Evolutionary conservation across 2,113 vertebrate genomes (phyloP).

Genomic region (Pachycephala philippinensis): DNA sequence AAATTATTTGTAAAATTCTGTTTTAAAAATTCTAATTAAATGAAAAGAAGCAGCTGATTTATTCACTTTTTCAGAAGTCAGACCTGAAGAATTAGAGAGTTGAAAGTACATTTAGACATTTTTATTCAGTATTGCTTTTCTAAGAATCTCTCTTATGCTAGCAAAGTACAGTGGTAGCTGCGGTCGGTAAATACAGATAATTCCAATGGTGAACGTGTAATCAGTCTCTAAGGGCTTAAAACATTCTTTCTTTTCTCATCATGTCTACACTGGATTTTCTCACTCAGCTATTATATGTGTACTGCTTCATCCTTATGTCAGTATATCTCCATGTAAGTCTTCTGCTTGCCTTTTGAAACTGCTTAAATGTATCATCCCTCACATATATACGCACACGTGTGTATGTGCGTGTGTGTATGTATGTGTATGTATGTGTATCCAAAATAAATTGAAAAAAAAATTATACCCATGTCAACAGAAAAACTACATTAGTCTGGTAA

Average conservation of each 20-base stretch:
- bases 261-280: neutral
- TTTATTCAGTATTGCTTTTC: neutral
- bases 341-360: slow-evolving; percentile 30
- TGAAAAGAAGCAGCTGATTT: neutral
- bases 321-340: slow-evolving; percentile 18
- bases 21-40: neutral
- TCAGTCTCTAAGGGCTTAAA: slow-evolving; percentile 1
- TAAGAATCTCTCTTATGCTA: neutral
- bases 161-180: neutral
- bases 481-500: neutral
- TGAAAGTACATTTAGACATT: neutral
- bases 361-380: neutral
- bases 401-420: neutral
- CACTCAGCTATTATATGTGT: slow-evolving; percentile 22
- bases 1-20: neutral
- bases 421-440: too few species aligned
- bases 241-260: neutral
- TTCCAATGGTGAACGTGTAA: neutral
- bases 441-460: neutral
- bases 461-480: neutral
- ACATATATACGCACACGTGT: neutral
- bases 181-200: neutral
- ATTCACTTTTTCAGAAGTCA: neutral
- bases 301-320: neutral
- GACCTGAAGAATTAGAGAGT: neutral